phyloP scores from a whole-genome alignment of 1,140 invertebrate genomes.

The Micrasema longulum region DNA sequence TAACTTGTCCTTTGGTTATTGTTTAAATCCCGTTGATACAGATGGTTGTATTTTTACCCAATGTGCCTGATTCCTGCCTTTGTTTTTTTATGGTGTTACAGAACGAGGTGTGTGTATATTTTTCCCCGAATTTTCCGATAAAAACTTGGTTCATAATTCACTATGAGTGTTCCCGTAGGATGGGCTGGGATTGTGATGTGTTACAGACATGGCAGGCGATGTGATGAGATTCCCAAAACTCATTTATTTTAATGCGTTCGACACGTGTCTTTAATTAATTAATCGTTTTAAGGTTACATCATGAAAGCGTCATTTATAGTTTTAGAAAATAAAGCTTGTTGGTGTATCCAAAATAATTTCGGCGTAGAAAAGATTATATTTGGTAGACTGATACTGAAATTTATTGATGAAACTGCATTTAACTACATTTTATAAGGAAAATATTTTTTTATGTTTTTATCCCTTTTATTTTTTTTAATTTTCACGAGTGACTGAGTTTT shows the following conservation, averaged over 20 bases:
- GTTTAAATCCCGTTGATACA: no score
- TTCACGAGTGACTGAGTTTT: no score
- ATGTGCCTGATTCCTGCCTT: no score
- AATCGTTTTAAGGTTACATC: not conserved
- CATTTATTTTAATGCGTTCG: slow-evolving; percentile 24
- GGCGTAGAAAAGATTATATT: not conserved
- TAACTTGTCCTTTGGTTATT: no score
- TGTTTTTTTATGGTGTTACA: not conserved
- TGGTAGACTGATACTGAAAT: no score
- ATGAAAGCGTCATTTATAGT: not conserved
- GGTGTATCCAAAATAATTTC: no score
- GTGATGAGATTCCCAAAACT: slow-evolving; percentile 21
- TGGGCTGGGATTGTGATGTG: slow-evolving; percentile 5
- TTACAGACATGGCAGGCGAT: slow-evolving; percentile 13
- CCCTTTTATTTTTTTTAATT: no score
- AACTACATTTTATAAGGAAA: no score
- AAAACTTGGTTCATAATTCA: slow-evolving; percentile 26
- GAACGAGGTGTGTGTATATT: slow-evolving; percentile 10
- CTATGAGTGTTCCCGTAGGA: slow-evolving; percentile 5
- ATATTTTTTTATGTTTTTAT: no score
- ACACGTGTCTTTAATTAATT: slow-evolving; percentile 34
- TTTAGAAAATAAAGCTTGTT: not conserved
- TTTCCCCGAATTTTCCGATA: slow-evolving; percentile 13
- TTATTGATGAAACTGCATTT: no score
- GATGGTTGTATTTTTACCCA: no score